Percentiles rank a stretch among this genome's conserved stretches.
These are phyloP conservation scores for Nephrotoma appendiculata DNA, from an alignment of 2,888 invertebrate genomes.

Conservation along the genomic window DNA sequence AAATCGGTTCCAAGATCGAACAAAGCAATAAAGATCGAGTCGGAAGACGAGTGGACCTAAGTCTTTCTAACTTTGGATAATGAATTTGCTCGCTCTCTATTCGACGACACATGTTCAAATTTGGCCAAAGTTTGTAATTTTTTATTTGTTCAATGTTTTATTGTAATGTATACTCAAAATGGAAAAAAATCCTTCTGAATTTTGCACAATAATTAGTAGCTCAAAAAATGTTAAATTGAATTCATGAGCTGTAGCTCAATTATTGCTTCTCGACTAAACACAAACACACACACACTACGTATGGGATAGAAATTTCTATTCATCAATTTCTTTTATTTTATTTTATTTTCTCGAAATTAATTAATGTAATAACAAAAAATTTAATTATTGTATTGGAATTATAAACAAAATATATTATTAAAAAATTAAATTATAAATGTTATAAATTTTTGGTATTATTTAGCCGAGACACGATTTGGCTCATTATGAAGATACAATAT, in stretches of 20 bases:
- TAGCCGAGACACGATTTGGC: neutral
- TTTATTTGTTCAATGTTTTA: neutral
- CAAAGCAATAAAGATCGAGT: neutral
- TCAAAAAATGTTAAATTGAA: neutral
- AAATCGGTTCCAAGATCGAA: neutral
- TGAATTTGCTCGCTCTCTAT: neutral
- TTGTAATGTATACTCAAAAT: neutral
- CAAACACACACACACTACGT: neutral
- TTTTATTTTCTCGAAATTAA: neutral
- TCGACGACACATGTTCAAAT: neutral
- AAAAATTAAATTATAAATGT: neutral
- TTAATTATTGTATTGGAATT: neutral
- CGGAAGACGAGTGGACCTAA: neutral
- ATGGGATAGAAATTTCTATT: neutral
- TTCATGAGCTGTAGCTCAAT: neutral
- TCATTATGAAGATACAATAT: neutral
- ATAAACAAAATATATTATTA: neutral
- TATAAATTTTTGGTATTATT: neutral
- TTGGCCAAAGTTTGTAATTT: neutral
- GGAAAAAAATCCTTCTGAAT: neutral
- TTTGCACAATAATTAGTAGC: neutral
- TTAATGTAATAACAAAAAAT: neutral
- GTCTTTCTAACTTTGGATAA: neutral
- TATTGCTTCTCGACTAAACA: neutral
- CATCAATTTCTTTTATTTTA: neutral